phyloP scores from a whole-genome alignment of 2,113 vertebrate genomes.

The Chlorodrepanis virens region DNA sequence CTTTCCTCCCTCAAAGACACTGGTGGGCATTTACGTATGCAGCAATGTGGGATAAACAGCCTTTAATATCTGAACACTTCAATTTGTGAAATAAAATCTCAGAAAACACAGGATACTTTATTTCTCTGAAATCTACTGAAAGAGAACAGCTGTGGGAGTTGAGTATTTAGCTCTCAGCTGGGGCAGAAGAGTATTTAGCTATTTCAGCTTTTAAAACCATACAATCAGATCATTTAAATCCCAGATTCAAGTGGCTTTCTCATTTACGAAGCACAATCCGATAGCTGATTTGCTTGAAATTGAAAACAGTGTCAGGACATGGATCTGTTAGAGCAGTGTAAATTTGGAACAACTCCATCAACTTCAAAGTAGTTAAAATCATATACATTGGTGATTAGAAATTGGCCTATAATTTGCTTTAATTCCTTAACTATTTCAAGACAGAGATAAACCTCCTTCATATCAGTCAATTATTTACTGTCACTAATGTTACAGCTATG shows the following conservation, averaged over 20 bases:
- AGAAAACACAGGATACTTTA: neutral
- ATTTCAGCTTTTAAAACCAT: neutral
- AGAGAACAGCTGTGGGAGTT: neutral
- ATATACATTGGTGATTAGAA: neutral
- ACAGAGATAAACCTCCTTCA: neutral
- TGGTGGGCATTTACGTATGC: conserved; percentile 1
- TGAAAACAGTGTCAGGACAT: conserved; percentile 3
- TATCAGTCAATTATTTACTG: neutral
- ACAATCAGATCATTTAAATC: neutral
- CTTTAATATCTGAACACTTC: neutral
- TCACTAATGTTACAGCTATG: neutral
- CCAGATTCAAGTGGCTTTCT: neutral
- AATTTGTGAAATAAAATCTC: neutral
- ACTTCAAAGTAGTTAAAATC: neutral
- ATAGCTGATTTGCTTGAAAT: neutral
- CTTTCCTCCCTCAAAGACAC: neutral
- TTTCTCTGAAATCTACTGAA: neutral
- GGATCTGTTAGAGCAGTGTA: neutral
- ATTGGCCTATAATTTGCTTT: neutral
- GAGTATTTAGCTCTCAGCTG: too few species aligned
- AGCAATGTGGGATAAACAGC: neutral
- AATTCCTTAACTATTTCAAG: conserved; percentile 34
- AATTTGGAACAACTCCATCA: neutral
- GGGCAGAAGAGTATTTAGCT: neutral
- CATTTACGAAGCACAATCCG: conserved; percentile 3